These are phyloP conservation scores for Suncus etruscus DNA, from an alignment of 2,113 vertebrate genomes.

Conservation along the genomic window DNA sequence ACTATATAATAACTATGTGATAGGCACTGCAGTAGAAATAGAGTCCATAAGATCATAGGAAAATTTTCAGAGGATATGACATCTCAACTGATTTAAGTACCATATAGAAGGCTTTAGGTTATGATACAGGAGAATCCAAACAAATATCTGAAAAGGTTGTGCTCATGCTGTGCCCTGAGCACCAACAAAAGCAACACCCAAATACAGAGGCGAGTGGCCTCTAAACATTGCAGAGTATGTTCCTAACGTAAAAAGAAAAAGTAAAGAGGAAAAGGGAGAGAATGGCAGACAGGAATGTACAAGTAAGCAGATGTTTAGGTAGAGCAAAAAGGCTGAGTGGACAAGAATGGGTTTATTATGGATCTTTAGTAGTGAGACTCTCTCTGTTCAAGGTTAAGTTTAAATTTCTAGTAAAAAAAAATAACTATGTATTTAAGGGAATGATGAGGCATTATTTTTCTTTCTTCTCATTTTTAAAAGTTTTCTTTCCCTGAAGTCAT, in stretches of 20 bases:
- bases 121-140: background rate
- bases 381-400: conserved; percentile 21
- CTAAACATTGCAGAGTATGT: no score
- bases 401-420: background rate
- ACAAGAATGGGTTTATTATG: background rate
- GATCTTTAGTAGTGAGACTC: background rate
- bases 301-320: background rate
- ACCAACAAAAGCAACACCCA: no score
- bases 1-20: no score
- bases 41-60: background rate
- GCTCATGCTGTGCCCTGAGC: no score
- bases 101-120: background rate
- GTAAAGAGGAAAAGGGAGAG: no score
- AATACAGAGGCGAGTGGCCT: no score
- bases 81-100: background rate
- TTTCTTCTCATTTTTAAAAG: background rate
- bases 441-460: background rate
- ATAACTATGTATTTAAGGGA: background rate
- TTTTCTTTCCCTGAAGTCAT: background rate
- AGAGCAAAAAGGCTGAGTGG: no score
- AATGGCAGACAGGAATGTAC: background rate
- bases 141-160: no score
- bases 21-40: background rate
- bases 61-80: background rate
- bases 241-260: no score